Evolutionary conservation across 2,113 vertebrate genomes (phyloP).

Genomic region (Zingel zingel): DNA sequence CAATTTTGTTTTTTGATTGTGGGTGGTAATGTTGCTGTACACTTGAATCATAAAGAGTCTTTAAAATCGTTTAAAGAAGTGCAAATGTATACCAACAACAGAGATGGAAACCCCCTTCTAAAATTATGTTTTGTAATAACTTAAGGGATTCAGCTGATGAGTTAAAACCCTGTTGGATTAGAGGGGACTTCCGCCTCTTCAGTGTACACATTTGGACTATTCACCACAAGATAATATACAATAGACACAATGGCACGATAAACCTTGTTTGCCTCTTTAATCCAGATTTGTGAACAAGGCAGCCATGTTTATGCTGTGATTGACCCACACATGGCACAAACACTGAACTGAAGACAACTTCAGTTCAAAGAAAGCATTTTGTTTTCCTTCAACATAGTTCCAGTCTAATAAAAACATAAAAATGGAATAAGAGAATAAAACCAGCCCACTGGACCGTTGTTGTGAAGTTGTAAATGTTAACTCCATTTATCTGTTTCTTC

Average conservation of each 20-base stretch:
- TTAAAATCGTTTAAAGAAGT: background rate
- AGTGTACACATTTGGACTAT: slow-evolving; percentile 10
- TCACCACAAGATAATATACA: slow-evolving; percentile 4
- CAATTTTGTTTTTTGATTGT: background rate
- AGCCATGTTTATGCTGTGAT: background rate
- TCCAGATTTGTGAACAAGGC: slow-evolving; percentile 26
- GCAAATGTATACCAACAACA: slow-evolving; percentile 11
- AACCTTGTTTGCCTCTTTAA: slow-evolving; percentile 20
- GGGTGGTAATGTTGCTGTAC: background rate
- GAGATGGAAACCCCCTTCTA: slow-evolving; percentile 14
- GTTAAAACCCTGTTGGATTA: slow-evolving; percentile 27
- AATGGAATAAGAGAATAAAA: background rate
- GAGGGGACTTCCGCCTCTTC: slow-evolving; percentile 21
- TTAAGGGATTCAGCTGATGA: slow-evolving; percentile 13
- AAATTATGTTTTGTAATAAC: slow-evolving; percentile 42
- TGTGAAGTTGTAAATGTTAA: background rate
- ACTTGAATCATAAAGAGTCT: background rate
- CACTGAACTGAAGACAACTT: background rate
- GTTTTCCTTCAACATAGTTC: background rate
- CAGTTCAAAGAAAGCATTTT: background rate
- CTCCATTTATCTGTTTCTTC: background rate
- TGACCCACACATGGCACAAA: background rate
- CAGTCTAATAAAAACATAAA: background rate
- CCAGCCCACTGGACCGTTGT: background rate
- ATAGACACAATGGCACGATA: background rate